Conservation (phyloP, 2,113 vertebrate species). For the Alouatta palliata region DNA sequence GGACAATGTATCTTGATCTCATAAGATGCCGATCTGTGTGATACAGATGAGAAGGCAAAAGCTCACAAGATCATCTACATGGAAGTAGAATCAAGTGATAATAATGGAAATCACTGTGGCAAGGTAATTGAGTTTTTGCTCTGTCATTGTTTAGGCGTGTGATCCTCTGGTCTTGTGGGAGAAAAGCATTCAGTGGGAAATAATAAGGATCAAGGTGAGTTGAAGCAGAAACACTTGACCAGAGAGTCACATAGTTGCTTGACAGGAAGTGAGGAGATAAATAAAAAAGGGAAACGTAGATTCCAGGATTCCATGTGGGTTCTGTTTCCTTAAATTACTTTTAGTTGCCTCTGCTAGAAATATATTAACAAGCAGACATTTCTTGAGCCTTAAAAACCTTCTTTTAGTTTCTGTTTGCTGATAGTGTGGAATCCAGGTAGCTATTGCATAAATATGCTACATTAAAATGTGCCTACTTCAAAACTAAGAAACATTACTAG, state of each 20-base stretch:
- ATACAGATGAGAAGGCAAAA: not conserved
- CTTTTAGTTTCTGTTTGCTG: slow-evolving; percentile 9
- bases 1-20: not conserved
- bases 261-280: not conserved
- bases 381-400: not conserved
- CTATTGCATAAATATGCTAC: not conserved
- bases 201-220: not conserved
- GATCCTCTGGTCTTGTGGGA: not conserved
- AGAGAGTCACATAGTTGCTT: not conserved
- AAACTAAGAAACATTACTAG: not conserved
- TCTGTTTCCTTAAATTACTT: not conserved
- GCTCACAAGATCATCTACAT: not conserved
- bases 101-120: slow-evolving; percentile 1
- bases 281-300: not conserved
- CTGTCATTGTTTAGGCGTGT: not conserved
- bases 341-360: not conserved
- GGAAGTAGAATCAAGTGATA: not conserved
- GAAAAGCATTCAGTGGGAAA: not conserved
- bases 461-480: not conserved
- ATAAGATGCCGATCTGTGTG: not conserved
- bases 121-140: not conserved
- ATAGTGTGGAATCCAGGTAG: not conserved
- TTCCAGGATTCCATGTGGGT: not conserved
- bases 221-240: not conserved
- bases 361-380: not conserved